These are phyloP conservation scores for Aleiodes leptofemur DNA, from an alignment of 2,888 invertebrate species.

Conservation along the genomic window DNA sequence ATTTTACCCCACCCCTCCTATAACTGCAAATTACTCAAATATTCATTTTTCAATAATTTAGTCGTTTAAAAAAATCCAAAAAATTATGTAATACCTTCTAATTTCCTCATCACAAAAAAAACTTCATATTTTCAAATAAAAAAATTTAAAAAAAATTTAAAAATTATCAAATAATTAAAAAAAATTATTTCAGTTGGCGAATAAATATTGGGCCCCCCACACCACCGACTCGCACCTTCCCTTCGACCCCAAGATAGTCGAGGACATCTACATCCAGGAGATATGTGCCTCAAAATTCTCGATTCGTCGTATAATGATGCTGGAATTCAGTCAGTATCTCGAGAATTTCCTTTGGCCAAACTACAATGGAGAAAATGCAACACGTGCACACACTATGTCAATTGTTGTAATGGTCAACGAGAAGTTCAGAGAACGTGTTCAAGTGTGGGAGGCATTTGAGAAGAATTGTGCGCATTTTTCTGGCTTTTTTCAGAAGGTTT, in stretches of 20 bases:
- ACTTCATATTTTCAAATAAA: no score
- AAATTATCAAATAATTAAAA: not conserved
- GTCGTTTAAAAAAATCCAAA: no score
- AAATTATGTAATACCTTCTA: no score
- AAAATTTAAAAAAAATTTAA: no score
- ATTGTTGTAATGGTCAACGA: constrained; percentile 99
- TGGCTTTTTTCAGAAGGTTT: constrained; percentile 88
- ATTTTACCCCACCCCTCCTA: no score
- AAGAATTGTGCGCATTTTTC: constrained; percentile 86
- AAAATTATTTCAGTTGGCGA: constrained; percentile 83
- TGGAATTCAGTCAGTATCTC: constrained; percentile 97
- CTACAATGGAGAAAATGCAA: constrained; percentile 85
- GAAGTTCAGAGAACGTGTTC: constrained; percentile 97
- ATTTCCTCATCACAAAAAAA: no score
- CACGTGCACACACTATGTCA: constrained; percentile 94
- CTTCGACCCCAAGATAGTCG: constrained; percentile 87
- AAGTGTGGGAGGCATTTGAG: constrained; percentile 95
- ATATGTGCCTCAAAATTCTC: constrained; percentile 90
- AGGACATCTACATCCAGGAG: constrained; percentile 92
- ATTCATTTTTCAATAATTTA: no score
- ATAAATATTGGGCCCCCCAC: constrained; percentile 95
- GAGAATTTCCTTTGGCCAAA: constrained; percentile 99
- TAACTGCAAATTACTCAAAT: no score
- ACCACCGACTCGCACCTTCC: constrained; percentile 83
- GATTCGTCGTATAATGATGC: constrained; percentile 93